Evolutionary conservation across 2,888 invertebrate species (phyloP), one percentile per base, ranked within the genome.

Genomic region (Meteorus cinctellus): DNA sequence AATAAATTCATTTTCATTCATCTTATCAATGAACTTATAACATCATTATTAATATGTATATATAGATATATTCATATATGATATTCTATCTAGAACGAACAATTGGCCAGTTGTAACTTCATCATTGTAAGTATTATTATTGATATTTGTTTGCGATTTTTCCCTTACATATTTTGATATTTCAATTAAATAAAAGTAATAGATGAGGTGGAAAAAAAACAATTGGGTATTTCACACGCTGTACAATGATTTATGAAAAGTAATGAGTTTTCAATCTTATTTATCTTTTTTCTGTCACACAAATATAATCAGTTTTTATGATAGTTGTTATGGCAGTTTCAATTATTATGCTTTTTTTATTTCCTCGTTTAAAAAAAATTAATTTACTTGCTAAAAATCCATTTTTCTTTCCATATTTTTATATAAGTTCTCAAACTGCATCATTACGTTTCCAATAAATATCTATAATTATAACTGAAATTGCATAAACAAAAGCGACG

Each of bases 21-120:
- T 88, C 88, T 88, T 86, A 82, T 85, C 85, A 86, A 86, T 84
- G 86, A 88, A 88, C 86, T 87, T 84, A 31, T 31, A 84, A 86
- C 84, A 84, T 86, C 83, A 84, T 55, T 24, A 55, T 55, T 6
- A 24, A 55, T 82, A 76, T 79, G 75, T 74, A 76, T 77, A 79
- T 75, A 76, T 71, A 76, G 73, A 68, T 67, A 78, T 77, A 41
- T 41, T 41, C 41, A 41, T 34, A 34, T 34, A 34, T 34, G 8
- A 34, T 85, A 84, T 84, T 83, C 82, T 83, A 83, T 82, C 81
- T 85, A 83, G 80, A 82, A 83, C 81, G 84, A 85, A 84, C 82
- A 81, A 78, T 83, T 82, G 84, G 82, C 82, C 82, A 84, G 79
- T 81, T 81, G 76, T 82, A 83, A 83, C 78, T 79, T 81, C 62